phyloP scores from a whole-genome alignment of 2,797 vertebrate genomes.

The Catamblyrhynchus diadema region DNA sequence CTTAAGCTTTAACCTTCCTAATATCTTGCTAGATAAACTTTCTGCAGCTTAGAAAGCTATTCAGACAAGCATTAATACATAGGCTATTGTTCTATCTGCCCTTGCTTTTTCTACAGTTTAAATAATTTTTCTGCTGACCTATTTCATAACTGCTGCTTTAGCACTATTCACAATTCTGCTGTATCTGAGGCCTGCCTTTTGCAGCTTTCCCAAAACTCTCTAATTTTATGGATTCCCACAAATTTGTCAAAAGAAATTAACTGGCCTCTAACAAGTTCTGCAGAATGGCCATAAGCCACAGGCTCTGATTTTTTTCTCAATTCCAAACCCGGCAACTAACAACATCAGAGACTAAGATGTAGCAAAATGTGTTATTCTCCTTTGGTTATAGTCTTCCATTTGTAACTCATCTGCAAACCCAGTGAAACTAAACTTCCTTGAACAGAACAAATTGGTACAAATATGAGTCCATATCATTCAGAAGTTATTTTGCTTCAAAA shows the following conservation, averaged over 20 bases:
- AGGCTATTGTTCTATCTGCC: too few relatives aligned
- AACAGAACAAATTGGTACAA: neutral
- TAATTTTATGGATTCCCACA: too few relatives aligned
- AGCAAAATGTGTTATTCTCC: neutral
- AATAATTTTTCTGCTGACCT: too few relatives aligned
- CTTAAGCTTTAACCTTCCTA: too few relatives aligned
- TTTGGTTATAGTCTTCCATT: neutral
- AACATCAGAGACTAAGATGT: neutral
- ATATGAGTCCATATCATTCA: neutral
- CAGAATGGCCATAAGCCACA: neutral
- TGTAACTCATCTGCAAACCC: neutral
- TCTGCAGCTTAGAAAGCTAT: too few relatives aligned
- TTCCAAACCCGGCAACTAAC: neutral
- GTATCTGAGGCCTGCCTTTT: too few relatives aligned
- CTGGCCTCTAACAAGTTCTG: neutral
- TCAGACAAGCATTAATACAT: too few relatives aligned
- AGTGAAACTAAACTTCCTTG: neutral
- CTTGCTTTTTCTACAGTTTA: too few relatives aligned
- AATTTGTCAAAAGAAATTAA: neutral
- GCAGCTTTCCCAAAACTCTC: too few relatives aligned
- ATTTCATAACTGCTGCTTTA: too few relatives aligned
- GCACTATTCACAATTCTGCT: too few relatives aligned
- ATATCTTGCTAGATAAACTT: too few relatives aligned
- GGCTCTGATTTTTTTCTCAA: neutral
- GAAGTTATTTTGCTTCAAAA: neutral